Base-by-base conservation (phyloP, 2,113 vertebrate genomes). In the Chloroceryle aenea region DNA sequence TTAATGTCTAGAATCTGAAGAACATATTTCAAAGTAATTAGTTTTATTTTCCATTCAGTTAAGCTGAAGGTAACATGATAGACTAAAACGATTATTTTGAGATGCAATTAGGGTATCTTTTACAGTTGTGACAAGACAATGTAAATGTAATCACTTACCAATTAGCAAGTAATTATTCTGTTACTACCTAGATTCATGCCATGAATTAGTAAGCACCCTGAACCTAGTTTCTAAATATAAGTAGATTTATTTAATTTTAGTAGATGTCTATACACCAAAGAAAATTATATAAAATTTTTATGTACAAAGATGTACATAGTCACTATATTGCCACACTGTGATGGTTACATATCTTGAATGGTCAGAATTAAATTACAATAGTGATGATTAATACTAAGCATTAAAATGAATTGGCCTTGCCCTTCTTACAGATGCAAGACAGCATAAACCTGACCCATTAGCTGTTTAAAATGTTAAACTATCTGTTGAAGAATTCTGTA, bases 61-160 rank as follows among this genome's bases (percentile, higher is more conserved):
- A 93, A 95, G 53, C 53, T 73, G 74, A 93, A 85, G 71, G n/a
- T 74, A 86, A 30, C 38, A 27, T 4, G n/a, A 90, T 66, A 25
- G 58, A 95, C 38, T 20, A 88, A 89, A 20, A n/a, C 27, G 43
- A 66, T 59, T 95, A 96, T 93, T 90, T 59, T 93, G 67, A 97
- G 76, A 61, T 63, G 71, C 69, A 97, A 87, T 97, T 94, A 97
- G 59, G 34, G 21, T 87, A 77, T 69, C 62, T 94, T 92, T 97
- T 95, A 83, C 71, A 79, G 74, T 95, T 96, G 91, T 97, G 97
- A 97, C 95, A 97, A 68, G 43, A 64, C 88, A 96, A 92, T 55
- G 86, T 95, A 98, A 97, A 97, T 91, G 95, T 94, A 98, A 98
- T 97, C 96, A 97, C 74, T 89, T 43, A 83, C 69, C 90, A 98